Evolutionary conservation across 2,888 invertebrate species (phyloP), one percentile per base, ranked within the genome.

Genomic region (Parthenolecanium corni): DNA sequence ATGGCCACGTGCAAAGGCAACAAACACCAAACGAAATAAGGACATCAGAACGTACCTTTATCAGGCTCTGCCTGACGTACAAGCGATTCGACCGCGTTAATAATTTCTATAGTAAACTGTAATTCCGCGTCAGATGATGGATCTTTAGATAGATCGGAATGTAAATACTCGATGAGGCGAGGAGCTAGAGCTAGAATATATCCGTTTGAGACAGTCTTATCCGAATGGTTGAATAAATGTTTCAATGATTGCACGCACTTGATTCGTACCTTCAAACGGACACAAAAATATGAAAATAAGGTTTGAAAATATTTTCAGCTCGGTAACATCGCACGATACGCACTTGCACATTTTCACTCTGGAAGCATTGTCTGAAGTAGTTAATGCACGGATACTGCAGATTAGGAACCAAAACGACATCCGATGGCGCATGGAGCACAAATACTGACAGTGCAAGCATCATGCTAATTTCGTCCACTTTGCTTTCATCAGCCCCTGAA

Each of bases 331-430:
- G 16, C 6, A 5, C 6, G n/a, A 6, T 46, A 18, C 75, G 74
- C 71, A 82, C 80, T 68, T 78, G 74, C 66, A 79, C 74, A 72
- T 82, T 81, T 46, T 80, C 77, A 65, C 80, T 82, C 70, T 83
- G 83, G 58, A 89, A 77, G 69, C 90, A 88, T 71, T 89, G 88
- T 40, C 89, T 79, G 75, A 93, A 93, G 72, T 93, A 86, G 76
- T 93, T 90, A 70, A 95, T 88, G 72, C 91, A 91, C 1, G 92
- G 91, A 74, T 89, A 90, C 73, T 90, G 87, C 61, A 95, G 76
- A 69, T 89, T 86, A 12, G 89, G 86, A 36, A 87, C 83, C 31
- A 81, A 79, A 12, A 86, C 82, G 12, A 88, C 85, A 68, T 84
- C 80, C 1, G 85, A 80, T 1, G 89, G 85, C 6, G 91, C 86